phyloP scores from a whole-genome alignment of 2,113 vertebrate species.

The Numida meleagris region DNA sequence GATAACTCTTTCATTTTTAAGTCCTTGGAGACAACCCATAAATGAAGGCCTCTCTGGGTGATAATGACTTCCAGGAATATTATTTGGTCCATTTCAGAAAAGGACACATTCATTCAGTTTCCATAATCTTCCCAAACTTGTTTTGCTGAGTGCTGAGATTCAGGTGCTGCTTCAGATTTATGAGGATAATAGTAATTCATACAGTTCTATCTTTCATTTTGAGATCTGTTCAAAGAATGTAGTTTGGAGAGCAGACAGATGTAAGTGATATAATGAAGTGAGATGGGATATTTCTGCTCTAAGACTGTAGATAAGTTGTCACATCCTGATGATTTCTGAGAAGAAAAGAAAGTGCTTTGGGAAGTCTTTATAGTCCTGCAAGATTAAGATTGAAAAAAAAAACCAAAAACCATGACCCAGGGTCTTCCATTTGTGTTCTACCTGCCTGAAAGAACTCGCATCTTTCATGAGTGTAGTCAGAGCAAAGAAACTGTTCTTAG shows the following conservation, averaged over 20 bases:
- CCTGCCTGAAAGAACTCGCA: neutral
- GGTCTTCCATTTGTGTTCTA: neutral
- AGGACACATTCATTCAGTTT: neutral
- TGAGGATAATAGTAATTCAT: too few species aligned
- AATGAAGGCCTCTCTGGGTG: neutral
- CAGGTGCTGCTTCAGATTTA: neutral
- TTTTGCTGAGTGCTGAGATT: neutral
- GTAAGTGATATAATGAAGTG: neutral
- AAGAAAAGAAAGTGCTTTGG: neutral
- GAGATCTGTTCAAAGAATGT: neutral
- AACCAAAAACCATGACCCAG: neutral
- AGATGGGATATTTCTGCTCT: neutral
- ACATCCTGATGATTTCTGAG: neutral
- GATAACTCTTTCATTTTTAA: neutral
- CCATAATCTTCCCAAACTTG: neutral
- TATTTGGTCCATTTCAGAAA: neutral
- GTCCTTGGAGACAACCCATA: neutral
- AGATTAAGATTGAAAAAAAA: neutral
- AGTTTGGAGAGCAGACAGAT: neutral
- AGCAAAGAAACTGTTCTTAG: neutral
- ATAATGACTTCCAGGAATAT: neutral
- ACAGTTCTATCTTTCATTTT: neutral
- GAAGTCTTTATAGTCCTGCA: neutral
- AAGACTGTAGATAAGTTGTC: neutral
- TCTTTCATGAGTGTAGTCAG: neutral